Evolutionary conservation across 2,888 invertebrate genomes (phyloP).

Genomic region (Drosophila yooni): DNA sequence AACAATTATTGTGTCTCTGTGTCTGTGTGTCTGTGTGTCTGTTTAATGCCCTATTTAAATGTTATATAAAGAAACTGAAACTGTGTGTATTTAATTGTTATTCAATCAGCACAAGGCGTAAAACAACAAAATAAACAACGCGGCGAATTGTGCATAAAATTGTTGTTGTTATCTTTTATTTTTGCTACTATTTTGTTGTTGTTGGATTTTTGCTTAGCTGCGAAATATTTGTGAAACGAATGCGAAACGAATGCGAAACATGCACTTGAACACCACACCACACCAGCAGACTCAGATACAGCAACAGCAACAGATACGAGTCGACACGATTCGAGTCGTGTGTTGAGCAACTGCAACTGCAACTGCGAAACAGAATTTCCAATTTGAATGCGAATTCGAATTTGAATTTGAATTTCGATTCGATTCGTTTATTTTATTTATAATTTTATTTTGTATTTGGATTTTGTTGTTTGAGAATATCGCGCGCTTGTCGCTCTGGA

Average conservation of each 20-base stretch:
- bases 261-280: constrained; percentile 52
- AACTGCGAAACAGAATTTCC: constrained; percentile 12
- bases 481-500: constrained; percentile 22
- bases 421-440: constrained; percentile 13
- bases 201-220: constrained; percentile 24
- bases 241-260: constrained; percentile 36
- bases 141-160: constrained; percentile 13
- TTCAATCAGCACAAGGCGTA: constrained; percentile 61
- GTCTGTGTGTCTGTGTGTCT: background rate
- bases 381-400: constrained; percentile 6
- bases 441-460: constrained; percentile 26
- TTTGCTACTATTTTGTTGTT: background rate
- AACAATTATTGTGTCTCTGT: background rate
- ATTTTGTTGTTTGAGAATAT: background rate
- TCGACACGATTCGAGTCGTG: constrained; percentile 37
- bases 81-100: constrained; percentile 60
- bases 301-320: constrained; percentile 18
- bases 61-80: constrained; percentile 53
- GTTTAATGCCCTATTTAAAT: constrained; percentile 42
- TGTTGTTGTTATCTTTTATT: background rate
- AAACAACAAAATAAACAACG: constrained; percentile 32
- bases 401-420: constrained; percentile 24
- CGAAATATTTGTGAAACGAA: constrained; percentile 33
- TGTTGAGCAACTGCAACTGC: constrained; percentile 41
- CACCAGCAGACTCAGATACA: background rate